Percentiles rank a stretch among this genome's conserved stretches.
These are phyloP conservation scores for Anoura caudifer DNA, from an alignment of 2,113 vertebrate species.

Conservation along the genomic window DNA sequence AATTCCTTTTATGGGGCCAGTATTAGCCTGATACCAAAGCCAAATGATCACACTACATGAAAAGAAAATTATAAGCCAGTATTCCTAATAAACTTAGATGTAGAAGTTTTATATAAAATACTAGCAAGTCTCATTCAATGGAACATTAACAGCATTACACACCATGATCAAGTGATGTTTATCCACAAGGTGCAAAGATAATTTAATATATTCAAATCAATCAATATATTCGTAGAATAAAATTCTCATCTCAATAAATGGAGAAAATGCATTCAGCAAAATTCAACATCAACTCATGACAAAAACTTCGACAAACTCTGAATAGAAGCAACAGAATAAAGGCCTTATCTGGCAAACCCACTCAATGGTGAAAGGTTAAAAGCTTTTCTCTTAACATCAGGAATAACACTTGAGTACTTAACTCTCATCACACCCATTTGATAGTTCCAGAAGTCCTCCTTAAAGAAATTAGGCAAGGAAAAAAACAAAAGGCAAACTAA, in stretches of 20 bases:
- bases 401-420: not conserved
- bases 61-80: not conserved
- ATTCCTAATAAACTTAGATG: not conserved
- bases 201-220: not conserved
- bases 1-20: not conserved
- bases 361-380: not conserved
- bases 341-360: not conserved
- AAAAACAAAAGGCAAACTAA: not conserved
- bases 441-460: not conserved
- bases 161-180: not conserved
- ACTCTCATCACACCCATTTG: not conserved
- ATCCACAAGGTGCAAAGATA: not conserved
- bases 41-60: not conserved
- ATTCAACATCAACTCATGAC: not conserved
- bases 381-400: not conserved
- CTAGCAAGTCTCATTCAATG: not conserved
- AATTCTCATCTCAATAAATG: not conserved
- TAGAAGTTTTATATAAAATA: not conserved
- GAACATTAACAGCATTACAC: not conserved
- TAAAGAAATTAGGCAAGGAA: too few relatives aligned
- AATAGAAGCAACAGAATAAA: not conserved
- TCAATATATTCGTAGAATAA: not conserved
- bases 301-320: not conserved
- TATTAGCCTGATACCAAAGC: not conserved
- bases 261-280: not conserved